A percentile compares a stretch with the other conserved stretches of the same genome.
Evolutionary conservation across 2,797 vertebrate species (phyloP).

Genomic region (Cygnus olor): DNA sequence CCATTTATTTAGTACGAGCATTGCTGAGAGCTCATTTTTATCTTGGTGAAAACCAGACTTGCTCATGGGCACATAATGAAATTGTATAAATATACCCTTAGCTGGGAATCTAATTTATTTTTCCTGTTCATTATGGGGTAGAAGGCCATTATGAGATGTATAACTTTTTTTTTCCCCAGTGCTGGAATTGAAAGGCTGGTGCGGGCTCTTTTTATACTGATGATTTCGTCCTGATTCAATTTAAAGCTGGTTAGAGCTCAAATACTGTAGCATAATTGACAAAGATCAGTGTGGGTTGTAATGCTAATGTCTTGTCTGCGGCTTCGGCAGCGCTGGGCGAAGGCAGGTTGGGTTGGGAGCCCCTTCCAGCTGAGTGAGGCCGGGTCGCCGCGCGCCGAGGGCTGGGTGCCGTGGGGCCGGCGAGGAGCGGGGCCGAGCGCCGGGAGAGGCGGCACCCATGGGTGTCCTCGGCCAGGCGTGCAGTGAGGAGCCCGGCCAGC

Average conservation of each 20-base stretch:
- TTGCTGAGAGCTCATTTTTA: constrained; percentile 88
- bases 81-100: constrained; percentile 87
- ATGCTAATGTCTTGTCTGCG: constrained; percentile 53
- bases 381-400: rapidly evolving
- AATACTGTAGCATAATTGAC: constrained; percentile 78
- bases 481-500: rapidly evolving
- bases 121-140: constrained; percentile 87
- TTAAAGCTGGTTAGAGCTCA: constrained; percentile 82
- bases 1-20: constrained; percentile 85
- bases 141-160: constrained; percentile 86
- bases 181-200: constrained; percentile 82
- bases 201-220: constrained; percentile 80
- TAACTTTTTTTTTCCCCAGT: constrained; percentile 73
- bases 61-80: constrained; percentile 87
- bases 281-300: constrained; percentile 76
- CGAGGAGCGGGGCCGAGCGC: neutral
- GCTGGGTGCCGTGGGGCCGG: neutral
- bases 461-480: rapidly evolving
- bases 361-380: rapidly evolving
- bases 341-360: neutral
- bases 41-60: constrained; percentile 82
- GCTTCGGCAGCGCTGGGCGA: neutral
- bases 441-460: rapidly evolving
- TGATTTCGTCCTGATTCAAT: constrained; percentile 84
- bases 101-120: constrained; percentile 88